These are phyloP conservation scores for Caenorhabditis sp. DNA, from an alignment of 2,888 invertebrate species.

Conservation along the genomic window DNA sequence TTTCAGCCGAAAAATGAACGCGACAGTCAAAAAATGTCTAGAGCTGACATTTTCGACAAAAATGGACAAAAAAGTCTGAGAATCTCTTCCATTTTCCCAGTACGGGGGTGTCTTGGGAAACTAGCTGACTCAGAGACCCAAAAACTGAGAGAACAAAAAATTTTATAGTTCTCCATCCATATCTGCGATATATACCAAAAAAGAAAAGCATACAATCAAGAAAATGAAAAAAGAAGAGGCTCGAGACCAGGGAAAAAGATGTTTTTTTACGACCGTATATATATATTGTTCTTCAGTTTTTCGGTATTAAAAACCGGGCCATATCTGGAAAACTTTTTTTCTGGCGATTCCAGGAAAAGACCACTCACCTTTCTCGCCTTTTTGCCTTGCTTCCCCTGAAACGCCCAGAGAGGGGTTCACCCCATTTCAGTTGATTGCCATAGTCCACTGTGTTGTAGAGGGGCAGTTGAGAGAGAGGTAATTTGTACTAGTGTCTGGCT, in stretches of 20 bases:
- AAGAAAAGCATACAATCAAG: background rate
- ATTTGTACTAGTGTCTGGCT: background rate
- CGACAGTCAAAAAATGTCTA: no score
- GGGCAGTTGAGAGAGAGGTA: background rate
- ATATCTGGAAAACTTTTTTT: no score
- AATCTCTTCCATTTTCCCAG: background rate
- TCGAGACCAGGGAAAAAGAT: background rate
- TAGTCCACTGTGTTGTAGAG: constrained; percentile 14
- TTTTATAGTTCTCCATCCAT: background rate
- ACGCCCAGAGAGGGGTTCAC: constrained; percentile 27
- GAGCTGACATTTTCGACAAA: background rate
- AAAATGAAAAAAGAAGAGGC: background rate
- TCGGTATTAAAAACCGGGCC: no score
- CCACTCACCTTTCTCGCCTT: background rate
- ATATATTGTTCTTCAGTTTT: no score
- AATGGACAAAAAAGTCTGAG: background rate
- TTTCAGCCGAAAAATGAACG: no score
- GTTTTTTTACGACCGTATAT: background rate
- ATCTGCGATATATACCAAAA: constrained; percentile 2
- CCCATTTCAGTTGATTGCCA: constrained; percentile 64
- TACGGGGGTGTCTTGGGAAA: background rate
- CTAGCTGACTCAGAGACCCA: background rate
- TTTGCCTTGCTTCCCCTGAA: background rate
- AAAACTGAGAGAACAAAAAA: background rate
- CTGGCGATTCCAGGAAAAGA: background rate